phyloP scores from a whole-genome alignment of 2,797 vertebrate genomes.

The Rhabdomys pumilio region DNA sequence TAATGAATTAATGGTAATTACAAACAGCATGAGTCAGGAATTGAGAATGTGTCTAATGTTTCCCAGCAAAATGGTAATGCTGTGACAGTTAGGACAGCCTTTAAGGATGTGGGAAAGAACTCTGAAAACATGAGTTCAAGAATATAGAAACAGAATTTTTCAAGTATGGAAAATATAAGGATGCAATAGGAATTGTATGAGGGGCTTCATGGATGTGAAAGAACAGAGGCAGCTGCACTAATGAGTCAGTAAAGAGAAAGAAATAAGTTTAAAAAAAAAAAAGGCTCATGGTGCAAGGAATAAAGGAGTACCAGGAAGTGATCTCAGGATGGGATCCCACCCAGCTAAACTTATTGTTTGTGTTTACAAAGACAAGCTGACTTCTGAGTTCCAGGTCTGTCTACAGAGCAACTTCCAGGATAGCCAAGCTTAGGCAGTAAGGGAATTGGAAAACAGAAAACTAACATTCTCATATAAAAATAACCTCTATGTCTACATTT shows the following conservation, averaged over 20 bases:
- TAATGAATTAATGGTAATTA: too few relatives aligned
- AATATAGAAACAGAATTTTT: neutral
- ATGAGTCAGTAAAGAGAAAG: too few relatives aligned
- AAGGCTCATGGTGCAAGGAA: neutral
- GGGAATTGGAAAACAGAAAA: neutral
- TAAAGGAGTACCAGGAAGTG: neutral
- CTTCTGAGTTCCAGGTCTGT: neutral
- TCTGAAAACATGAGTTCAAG: neutral
- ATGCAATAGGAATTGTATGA: neutral
- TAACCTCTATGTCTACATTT: neutral
- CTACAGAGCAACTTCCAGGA: neutral
- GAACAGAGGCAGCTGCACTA: neutral
- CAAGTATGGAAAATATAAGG: neutral
- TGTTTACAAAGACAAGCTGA: neutral
- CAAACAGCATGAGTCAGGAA: neutral
- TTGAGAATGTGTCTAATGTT: too few relatives aligned
- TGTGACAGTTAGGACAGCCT: neutral
- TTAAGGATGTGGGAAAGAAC: neutral
- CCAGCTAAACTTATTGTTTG: neutral
- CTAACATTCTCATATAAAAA: neutral
- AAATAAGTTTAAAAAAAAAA: too few relatives aligned
- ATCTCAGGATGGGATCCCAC: neutral
- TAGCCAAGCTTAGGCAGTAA: neutral
- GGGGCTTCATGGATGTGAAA: neutral
- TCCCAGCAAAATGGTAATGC: neutral